Evolutionary conservation across 2,888 invertebrate species (phyloP), one percentile per base, ranked within the genome.

Genomic region (Lasioglossum morio): DNA sequence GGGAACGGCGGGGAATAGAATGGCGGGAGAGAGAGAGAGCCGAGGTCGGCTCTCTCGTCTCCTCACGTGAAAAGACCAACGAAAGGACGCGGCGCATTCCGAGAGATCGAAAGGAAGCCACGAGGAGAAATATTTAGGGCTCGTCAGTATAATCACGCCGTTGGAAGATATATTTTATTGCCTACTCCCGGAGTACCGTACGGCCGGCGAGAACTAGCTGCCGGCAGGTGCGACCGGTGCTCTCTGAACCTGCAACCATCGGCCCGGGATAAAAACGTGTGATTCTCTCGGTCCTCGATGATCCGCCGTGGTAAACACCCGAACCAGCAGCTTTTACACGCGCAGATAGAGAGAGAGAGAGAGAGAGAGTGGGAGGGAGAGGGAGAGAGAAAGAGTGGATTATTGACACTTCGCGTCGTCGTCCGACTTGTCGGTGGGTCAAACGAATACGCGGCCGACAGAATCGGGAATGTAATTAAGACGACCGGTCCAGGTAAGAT

Each of bases 71-170:
- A 72, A 74, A 75, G 76, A 75, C 57, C 76, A 79, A 72, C 73
- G 73, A 77, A 82, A 82, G 79, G 79, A 81, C 60, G 77, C 76
- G 53, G 73, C 57, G 73, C 87, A 83, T 88, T 88, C 85, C 87
- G 46, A 69, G 70, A 66, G 87, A 88, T 88, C 81, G 89, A 88
- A 82, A 87, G 88, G 81, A 88, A 85, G 85, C 60, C 77, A 70
- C 81, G 74, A 82, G 79, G 83, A 89, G 87, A 84, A 85, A 89
- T 85, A 89, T 89, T 89, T 89, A 89, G 85, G 85, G 87, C 85
- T 85, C 81, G 83, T 74, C 89, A 76, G 82, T 83, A 87, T 87
- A 89, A 89, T 87, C 85, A 77, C 70, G 85, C 74, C 73, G 80
- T 82, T 81, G 80, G 63, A 72, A 82, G 87, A 80, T 89, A 89